phyloP scores from a whole-genome alignment of 2,888 invertebrate genomes.

The Campoplex nolae region DNA sequence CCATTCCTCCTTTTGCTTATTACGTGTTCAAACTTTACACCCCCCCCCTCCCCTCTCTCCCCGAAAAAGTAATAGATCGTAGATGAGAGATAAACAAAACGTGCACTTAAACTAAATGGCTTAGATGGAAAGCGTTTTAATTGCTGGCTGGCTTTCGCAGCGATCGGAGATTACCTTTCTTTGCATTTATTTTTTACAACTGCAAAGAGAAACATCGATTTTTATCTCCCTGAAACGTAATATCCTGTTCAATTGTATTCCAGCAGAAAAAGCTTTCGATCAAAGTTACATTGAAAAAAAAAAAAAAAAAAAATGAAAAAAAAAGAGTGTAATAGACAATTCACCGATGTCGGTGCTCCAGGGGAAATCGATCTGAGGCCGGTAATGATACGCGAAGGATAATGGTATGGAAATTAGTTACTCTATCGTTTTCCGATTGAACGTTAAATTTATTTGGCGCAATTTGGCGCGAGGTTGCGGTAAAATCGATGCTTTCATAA shows the following conservation, averaged over 20 bases:
- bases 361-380: conserved; percentile 27
- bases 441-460: conserved; percentile 34
- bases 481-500: conserved; percentile 27
- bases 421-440: conserved; percentile 55
- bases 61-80: neutral
- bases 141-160: neutral
- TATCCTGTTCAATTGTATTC: neutral
- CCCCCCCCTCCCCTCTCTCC: neutral
- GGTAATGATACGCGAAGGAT: conserved; percentile 41
- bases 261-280: conserved; percentile 5
- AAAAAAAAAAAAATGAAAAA: conserved; percentile 2
- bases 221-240: neutral
- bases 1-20: neutral
- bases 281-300: conserved; percentile 6
- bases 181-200: neutral
- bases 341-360: conserved; percentile 2
- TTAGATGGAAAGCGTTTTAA: neutral
- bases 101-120: neutral
- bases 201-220: neutral
- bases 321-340: conserved; percentile 14
- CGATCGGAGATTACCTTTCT: neutral
- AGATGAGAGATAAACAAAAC: neutral
- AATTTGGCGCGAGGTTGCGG: conserved; percentile 24
- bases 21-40: conserved; percentile 22
- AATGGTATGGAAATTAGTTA: conserved; percentile 50